phyloP scores from a whole-genome alignment of 2,888 invertebrate genomes.

The Atrina japonica region DNA sequence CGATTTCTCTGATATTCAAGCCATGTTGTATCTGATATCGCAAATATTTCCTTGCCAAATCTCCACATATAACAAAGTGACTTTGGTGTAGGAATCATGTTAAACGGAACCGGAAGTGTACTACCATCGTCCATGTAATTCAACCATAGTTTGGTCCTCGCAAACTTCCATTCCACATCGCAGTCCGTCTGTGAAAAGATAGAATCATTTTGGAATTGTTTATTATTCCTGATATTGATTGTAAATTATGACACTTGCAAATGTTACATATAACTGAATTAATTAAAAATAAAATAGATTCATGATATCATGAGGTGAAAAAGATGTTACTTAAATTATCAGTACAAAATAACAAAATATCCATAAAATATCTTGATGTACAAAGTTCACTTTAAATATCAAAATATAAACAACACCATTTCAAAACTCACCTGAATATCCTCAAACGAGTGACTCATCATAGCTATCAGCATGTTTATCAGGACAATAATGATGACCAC shows the following conservation, averaged over 20 bases:
- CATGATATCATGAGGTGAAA: too few species aligned
- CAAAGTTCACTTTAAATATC: too few species aligned
- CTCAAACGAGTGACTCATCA: slow-evolving; percentile 89
- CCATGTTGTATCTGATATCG: slow-evolving; percentile 58
- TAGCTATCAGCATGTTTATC: slow-evolving; percentile 89
- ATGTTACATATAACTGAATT: too few species aligned
- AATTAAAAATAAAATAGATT: too few species aligned
- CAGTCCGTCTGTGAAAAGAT: slow-evolving; percentile 76
- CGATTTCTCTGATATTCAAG: slow-evolving; percentile 67
- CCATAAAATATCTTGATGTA: too few species aligned
- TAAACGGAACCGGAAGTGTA: slow-evolving; percentile 86
- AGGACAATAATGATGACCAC: slow-evolving; percentile 88
- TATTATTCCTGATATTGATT: too few species aligned
- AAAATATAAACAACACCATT: too few species aligned
- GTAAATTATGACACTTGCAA: too few species aligned
- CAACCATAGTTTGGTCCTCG: slow-evolving; percentile 87
- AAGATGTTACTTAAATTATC: too few species aligned
- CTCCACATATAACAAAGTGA: slow-evolving; percentile 74
- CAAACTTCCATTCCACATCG: slow-evolving; percentile 89
- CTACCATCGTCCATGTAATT: slow-evolving; percentile 87
- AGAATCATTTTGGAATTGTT: too few species aligned
- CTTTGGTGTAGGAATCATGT: slow-evolving; percentile 83
- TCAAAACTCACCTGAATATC: slow-evolving; percentile 83
- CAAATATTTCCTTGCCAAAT: slow-evolving; percentile 62
- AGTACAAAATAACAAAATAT: too few species aligned